Evolutionary conservation across 2,797 vertebrate species (phyloP), one percentile per base, ranked within the genome.

Genomic region (Sebastes matsubarae): DNA sequence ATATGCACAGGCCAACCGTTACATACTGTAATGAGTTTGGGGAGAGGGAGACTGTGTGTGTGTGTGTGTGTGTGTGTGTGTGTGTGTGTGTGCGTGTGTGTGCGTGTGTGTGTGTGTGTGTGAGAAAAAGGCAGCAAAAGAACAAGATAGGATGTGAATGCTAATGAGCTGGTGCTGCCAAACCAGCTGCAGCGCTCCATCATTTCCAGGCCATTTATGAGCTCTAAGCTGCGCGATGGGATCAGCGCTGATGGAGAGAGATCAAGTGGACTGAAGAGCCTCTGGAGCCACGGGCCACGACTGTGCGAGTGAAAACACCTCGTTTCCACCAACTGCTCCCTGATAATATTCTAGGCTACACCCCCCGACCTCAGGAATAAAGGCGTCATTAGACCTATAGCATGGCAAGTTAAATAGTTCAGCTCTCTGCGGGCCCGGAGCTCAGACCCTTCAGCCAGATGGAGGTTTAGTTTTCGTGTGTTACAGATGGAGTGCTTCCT

Each of bases 201-300:
- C 87, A 75, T 84, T 89, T 88, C 78, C 87, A 88, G 86, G 79
- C 73, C 72, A 52, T 89, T 89, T 84, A 86, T 87, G 86, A 89
- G 82, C 84, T 86, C 68, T 77, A 59, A 88, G 66, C 79, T 76
- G 36, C 60, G 46, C 65, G 52, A 80, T 74, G 79, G 86, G 82
- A 83, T 85, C 79, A 72, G 75, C 13, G 4, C 76, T 71, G 82
- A 86, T 72, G 36, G 81, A 81, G 72, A 81, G 52, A 60, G 88
- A 86, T 83, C 50, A 82, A 91, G 79, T 72, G 77, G 66, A 65
- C 75, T 78, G 78, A 84, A 77, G 82, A 81, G 83, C 77, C 76
- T 79, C 75, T 68, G 75, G 75, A 88, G 74, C 83, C 77, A 54
- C 55, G 34, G 50, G 68, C 77, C 75, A 29, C 32, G 60, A 77